Conservation (phyloP, 1,140 invertebrate genomes). For the Heterodera carotae region DNA sequence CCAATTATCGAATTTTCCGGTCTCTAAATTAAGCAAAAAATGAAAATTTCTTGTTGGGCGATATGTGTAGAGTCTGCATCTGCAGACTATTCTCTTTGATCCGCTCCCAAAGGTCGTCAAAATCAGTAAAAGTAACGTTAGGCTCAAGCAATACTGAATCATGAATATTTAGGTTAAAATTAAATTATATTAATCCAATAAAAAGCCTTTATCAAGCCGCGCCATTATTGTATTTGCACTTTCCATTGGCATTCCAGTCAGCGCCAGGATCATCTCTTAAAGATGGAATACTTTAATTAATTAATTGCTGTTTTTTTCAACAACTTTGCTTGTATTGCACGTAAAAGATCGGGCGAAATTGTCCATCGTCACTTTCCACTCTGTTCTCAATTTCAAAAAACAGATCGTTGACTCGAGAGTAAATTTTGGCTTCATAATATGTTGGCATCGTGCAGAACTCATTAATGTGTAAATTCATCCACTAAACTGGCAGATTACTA, state of each 20-base stretch:
- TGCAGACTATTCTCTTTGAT: neutral
- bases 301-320: neutral
- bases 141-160: neutral
- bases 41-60: too few relatives aligned
- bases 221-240: neutral
- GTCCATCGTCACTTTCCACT: neutral
- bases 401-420: neutral
- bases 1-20: too few relatives aligned
- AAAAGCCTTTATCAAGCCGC: neutral
- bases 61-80: too few relatives aligned
- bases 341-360: neutral
- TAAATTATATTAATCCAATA: neutral
- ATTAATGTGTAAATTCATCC: neutral
- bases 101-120: neutral
- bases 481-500: neutral
- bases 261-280: neutral
- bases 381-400: neutral
- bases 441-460: neutral
- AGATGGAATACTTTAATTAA: neutral
- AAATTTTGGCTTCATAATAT: neutral
- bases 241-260: neutral
- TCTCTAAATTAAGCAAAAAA: too few relatives aligned
- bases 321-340: constrained; percentile 5
- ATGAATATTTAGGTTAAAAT: neutral
- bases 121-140: neutral